Evolutionary conservation across 2,797 vertebrate genomes (phyloP).

Genomic region (Peromyscus eremicus): DNA sequence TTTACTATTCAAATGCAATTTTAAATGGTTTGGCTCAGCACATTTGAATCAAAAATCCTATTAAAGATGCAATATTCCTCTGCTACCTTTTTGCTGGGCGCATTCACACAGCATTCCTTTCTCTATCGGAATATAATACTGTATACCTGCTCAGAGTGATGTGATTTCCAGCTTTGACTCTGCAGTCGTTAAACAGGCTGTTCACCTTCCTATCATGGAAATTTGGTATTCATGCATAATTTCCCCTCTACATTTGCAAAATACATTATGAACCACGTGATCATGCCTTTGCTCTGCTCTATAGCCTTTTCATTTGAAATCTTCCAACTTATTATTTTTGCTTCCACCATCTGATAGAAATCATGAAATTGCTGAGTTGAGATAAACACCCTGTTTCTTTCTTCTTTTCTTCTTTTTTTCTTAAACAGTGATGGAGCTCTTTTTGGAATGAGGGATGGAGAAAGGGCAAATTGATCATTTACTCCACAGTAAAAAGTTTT

Average conservation of each 20-base stretch:
- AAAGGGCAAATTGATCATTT: conserved; percentile 84
- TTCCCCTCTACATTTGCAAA: conserved; percentile 84
- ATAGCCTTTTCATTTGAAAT: conserved; percentile 85
- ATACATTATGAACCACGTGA: conserved; percentile 83
- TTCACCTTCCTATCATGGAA: conserved; percentile 85
- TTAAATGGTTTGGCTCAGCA: conserved; percentile 92
- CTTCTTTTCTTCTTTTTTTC: not conserved
- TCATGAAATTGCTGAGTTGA: conserved; percentile 87
- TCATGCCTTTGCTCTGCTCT: conserved; percentile 77
- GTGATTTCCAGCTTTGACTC: conserved; percentile 87
- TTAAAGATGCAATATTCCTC: conserved; percentile 92
- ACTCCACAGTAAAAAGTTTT: conserved; percentile 86
- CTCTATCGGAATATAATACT: conserved; percentile 90
- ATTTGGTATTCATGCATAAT: conserved; percentile 83
- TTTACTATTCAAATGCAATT: conserved; percentile 96
- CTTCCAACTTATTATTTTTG: conserved; percentile 82
- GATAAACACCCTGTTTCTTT: conserved; percentile 83
- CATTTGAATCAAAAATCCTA: conserved; percentile 95
- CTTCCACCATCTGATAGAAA: conserved; percentile 83
- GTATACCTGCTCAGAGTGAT: conserved; percentile 85
- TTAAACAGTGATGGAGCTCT: not conserved
- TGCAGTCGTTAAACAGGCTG: conserved; percentile 82
- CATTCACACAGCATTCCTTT: conserved; percentile 90
- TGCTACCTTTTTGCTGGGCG: conserved; percentile 86
- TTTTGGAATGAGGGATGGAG: conserved; percentile 43